Base-by-base conservation (phyloP, 2,888 invertebrate genomes). In the Nysson spinosus region DNA sequence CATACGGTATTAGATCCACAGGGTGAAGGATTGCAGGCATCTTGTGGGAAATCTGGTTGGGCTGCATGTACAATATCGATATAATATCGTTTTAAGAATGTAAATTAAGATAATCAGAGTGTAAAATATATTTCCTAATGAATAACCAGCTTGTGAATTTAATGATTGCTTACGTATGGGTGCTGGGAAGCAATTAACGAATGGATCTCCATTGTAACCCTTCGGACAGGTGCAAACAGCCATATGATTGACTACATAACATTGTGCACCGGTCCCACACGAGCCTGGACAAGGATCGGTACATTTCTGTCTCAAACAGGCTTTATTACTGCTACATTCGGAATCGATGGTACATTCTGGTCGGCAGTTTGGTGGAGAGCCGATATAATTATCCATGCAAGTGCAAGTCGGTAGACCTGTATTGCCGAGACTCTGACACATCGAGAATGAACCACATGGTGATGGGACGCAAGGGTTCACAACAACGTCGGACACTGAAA, bases 371-470 rank as follows among this genome's bases (percentile, higher is more conserved):
- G 83, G 84, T 19, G 83, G 83, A 50, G 84, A 85, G 30, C 90
- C 90, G 11, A 87, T 79, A 65, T 88, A 89, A 64, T 86, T 87
- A 3, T 88, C 85, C 26, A 88, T 74, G 58, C 90, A 90, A 2
- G 87, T 84, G 72, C 90, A 90, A 0, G 87, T 94, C 30, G 94
- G 92, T 87, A 94, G 92, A 69, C 92, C 91, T 52, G 93, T 92
- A 14, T 89, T 83, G 64, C 88, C 88, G 74, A 94, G 91, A 35
- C 93, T 90, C 64, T 94, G 91, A 83, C 95, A 95, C 84, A 93
- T 91, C 4, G 95, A 94, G 84, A 95, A 92, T 2, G 94, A 94
- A 46, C 95, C 95, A 83, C 95, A 95, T 0, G 95, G 95, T 44
- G 94, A 93, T 30, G 95, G 95, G 39, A 91, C 88, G 84, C 95